phyloP scores from a whole-genome alignment of 2,113 vertebrate genomes.

The Pithys albifrons region DNA sequence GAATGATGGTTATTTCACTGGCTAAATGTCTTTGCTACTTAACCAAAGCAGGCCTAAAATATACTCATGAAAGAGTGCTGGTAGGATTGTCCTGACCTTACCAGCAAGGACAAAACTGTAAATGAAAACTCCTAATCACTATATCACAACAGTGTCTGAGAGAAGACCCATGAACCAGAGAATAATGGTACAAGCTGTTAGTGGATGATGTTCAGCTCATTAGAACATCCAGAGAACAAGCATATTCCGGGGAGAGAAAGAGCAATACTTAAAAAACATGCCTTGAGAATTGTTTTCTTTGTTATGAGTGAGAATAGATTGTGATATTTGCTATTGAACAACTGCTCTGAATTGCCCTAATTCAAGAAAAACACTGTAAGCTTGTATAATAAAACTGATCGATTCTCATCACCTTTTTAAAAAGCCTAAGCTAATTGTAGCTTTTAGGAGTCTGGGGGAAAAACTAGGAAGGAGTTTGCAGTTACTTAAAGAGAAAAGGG shows the following conservation, averaged over 20 bases:
- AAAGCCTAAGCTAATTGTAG: neutral
- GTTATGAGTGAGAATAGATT: neutral
- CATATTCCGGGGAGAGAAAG: rapidly evolving
- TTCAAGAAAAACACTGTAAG: neutral
- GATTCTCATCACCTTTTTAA: neutral
- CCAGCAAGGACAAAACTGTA: neutral
- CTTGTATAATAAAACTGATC: neutral
- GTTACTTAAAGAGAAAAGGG: neutral
- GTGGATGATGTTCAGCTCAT: neutral
- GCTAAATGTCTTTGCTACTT: neutral
- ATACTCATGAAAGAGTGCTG: neutral
- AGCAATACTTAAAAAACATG: rapidly evolving
- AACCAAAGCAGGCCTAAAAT: neutral
- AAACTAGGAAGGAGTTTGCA: neutral
- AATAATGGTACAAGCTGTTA: neutral
- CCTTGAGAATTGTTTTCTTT: neutral
- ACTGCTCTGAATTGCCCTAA: neutral
- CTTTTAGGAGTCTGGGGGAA: neutral
- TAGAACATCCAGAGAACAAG: neutral
- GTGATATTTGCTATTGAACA: neutral
- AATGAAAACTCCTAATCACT: neutral
- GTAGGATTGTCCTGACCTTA: neutral
- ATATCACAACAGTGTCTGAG: neutral
- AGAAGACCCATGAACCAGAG: neutral
- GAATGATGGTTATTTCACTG: neutral